These are phyloP conservation scores for Chrysomela aeneicollis DNA, from an alignment of 2,888 invertebrate genomes.

Conservation along the genomic window DNA sequence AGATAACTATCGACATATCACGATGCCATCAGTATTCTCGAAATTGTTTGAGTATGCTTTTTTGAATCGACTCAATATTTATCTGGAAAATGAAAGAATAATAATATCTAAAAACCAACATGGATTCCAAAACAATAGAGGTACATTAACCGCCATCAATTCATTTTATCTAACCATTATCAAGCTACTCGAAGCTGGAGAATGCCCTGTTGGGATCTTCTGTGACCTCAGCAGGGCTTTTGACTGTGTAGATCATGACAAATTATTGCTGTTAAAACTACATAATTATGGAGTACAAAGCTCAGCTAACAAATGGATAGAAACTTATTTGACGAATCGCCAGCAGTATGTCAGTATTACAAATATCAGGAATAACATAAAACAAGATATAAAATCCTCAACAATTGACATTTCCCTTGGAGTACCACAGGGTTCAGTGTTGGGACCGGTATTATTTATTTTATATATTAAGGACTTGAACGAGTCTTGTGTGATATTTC, in stretches of 20 bases:
- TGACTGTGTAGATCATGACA: too few relatives aligned
- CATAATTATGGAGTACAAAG: too few relatives aligned
- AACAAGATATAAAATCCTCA: not conserved
- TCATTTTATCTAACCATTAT: conserved; percentile 3
- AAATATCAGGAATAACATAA: too few relatives aligned
- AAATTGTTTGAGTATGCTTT: not conserved
- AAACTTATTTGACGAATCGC: too few relatives aligned
- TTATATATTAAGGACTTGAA: not conserved
- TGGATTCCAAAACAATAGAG: conserved; percentile 4
- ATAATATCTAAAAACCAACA: not conserved
- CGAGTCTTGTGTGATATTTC: too few relatives aligned
- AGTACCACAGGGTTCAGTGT: conserved; percentile 2
- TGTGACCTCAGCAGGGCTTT: too few relatives aligned
- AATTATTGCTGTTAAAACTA: too few relatives aligned
- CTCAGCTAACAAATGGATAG: too few relatives aligned
- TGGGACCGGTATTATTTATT: not conserved
- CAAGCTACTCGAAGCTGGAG: not conserved
- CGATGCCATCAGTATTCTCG: conserved; percentile 9
- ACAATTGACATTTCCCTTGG: not conserved
- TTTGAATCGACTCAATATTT: conserved; percentile 12
- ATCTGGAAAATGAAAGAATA: conserved; percentile 2
- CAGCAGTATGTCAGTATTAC: too few relatives aligned
- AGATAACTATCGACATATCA: conserved; percentile 5
- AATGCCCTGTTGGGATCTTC: too few relatives aligned
- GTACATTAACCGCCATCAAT: not conserved